phyloP scores from a whole-genome alignment of 2,113 vertebrate genomes.

The Xenopus laevis region DNA sequence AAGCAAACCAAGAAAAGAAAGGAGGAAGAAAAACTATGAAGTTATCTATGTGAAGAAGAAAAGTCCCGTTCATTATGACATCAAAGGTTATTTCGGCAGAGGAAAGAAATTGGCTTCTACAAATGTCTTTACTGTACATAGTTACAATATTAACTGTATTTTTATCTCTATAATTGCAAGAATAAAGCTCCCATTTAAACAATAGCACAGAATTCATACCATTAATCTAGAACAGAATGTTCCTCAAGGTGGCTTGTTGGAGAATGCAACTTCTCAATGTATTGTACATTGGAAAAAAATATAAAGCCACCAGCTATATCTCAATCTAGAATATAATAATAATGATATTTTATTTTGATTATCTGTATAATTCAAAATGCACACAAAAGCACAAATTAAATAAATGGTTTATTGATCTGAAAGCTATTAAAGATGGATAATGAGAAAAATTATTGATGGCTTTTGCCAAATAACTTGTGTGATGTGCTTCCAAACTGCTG shows the following conservation, averaged over 20 bases:
- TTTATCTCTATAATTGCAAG: constrained; percentile 44
- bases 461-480: constrained; percentile 13
- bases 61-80: constrained; percentile 36
- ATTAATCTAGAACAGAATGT: constrained; percentile 21
- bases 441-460: constrained; percentile 18
- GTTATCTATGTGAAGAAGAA: constrained; percentile 28
- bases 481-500: background rate
- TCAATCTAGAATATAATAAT: too few species aligned
- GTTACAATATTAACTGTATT: constrained; percentile 42
- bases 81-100: constrained; percentile 32
- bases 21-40: constrained; percentile 16
- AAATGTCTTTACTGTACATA: constrained; percentile 41
- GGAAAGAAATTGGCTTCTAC: constrained; percentile 31
- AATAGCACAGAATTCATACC: constrained; percentile 31
- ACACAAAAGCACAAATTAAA: too few species aligned
- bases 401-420: too few species aligned
- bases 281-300: too few species aligned
- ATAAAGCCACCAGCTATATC: too few species aligned
- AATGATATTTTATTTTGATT: too few species aligned
- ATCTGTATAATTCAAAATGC: background rate
- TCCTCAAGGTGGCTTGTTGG: background rate
- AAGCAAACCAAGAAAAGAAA: constrained; percentile 24
- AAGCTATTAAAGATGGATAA: too few species aligned
- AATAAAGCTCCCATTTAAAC: constrained; percentile 34
- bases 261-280: too few species aligned